Conservation (phyloP, 2,888 invertebrate species). For the Himalopsyche japonica region DNA sequence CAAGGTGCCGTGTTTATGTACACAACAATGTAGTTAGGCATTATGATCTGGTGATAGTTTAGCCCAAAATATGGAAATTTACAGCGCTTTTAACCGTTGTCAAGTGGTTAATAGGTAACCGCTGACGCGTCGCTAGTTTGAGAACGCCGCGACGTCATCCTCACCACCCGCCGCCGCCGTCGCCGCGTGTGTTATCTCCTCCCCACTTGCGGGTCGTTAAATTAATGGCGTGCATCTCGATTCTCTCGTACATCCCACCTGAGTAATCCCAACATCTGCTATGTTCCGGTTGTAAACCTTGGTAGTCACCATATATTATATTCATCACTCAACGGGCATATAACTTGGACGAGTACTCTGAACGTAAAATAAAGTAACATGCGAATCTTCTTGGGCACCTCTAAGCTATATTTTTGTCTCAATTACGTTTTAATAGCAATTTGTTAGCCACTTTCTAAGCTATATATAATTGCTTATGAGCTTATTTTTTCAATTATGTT, state of each 20-base stretch:
- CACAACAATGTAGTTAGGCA: not conserved
- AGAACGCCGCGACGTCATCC: not conserved
- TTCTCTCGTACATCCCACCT: not conserved
- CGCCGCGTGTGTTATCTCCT: not conserved
- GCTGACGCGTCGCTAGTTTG: not conserved
- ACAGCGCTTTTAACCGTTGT: not conserved
- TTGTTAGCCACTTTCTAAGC: no score
- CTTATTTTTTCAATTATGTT: no score
- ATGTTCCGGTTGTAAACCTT: not conserved
- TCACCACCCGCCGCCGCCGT: not conserved
- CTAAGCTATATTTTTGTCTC: no score
- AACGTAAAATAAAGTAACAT: not conserved
- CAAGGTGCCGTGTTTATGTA: no score
- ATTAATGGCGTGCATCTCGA: slow-evolving; percentile 15
- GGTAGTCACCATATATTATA: not conserved
- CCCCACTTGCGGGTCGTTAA: slow-evolving; percentile 6
- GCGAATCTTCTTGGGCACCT: no score
- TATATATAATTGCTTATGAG: no score
- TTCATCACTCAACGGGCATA: not conserved
- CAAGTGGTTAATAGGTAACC: slow-evolving; percentile 1
- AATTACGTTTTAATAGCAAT: no score
- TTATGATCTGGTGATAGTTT: not conserved
- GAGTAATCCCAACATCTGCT: slow-evolving; percentile 1
- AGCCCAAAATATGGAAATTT: not conserved
- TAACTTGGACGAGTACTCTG: not conserved